These are phyloP conservation scores for Diadophis punctatus DNA, from an alignment of 2,113 vertebrate genomes.

Conservation along the genomic window DNA sequence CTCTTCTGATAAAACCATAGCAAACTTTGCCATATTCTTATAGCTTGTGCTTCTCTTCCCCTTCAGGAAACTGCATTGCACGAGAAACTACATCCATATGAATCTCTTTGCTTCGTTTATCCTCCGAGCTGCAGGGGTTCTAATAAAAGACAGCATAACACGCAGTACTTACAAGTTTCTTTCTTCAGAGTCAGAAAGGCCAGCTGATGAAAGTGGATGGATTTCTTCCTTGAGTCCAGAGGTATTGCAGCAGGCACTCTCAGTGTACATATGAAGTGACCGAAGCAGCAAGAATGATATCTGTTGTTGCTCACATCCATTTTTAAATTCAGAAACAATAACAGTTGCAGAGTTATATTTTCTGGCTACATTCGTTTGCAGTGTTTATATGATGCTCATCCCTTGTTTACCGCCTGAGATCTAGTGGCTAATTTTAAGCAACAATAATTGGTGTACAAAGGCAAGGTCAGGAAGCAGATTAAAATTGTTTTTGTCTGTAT, in stretches of 20 bases:
- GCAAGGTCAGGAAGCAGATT: neutral
- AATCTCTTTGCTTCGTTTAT: slow-evolving; percentile 95
- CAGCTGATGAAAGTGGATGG: slow-evolving; percentile 80
- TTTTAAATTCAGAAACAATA: neutral
- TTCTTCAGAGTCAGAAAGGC: slow-evolving; percentile 56
- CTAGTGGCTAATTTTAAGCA: neutral
- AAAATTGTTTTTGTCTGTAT: neutral
- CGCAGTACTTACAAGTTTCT: slow-evolving; percentile 67
- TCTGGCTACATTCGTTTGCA: neutral
- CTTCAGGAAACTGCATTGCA: slow-evolving; percentile 92
- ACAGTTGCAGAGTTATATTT: neutral
- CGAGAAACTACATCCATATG: slow-evolving; percentile 97
- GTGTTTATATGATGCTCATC: neutral
- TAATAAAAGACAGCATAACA: slow-evolving; percentile 80
- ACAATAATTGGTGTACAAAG: neutral
- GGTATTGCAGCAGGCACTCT: slow-evolving; percentile 57
- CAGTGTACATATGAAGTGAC: neutral
- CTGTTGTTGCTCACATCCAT: neutral
- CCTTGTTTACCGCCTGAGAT: neutral
- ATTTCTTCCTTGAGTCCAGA: slow-evolving; percentile 71
- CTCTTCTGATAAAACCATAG: neutral
- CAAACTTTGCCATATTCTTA: neutral
- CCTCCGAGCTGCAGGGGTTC: slow-evolving; percentile 78
- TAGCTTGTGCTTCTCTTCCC: neutral
- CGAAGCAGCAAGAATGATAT: neutral